phyloP scores from a whole-genome alignment of 1,140 invertebrate species.

The Drosophila willistoni region DNA sequence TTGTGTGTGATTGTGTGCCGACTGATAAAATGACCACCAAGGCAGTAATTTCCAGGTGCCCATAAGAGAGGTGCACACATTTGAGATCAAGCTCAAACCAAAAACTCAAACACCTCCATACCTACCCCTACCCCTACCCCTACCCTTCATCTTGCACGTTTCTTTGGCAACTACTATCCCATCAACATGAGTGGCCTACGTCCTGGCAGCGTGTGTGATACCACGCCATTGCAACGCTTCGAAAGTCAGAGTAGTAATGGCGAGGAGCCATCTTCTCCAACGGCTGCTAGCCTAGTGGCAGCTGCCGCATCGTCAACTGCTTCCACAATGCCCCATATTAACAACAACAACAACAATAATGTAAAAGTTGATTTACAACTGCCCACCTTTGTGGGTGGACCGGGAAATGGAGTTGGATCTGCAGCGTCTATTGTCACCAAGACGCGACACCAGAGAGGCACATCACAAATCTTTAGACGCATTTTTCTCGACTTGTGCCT shows the following conservation, averaged over 20 bases:
- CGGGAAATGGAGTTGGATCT: constrained; percentile 16
- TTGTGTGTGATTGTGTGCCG: constrained; percentile 48
- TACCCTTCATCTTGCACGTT: constrained; percentile 7
- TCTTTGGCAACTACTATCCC: neutral
- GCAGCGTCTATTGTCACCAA: constrained; percentile 21
- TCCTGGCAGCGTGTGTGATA: constrained; percentile 66
- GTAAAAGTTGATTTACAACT: constrained; percentile 73
- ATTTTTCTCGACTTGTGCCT: constrained; percentile 60
- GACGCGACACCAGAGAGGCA: constrained; percentile 27
- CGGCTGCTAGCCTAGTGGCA: constrained; percentile 59
- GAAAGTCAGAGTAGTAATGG: constrained; percentile 74
- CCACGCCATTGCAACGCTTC: constrained; percentile 72
- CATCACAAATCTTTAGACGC: constrained; percentile 56
- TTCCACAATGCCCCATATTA: constrained; percentile 34
- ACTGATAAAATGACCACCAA: constrained; percentile 67
- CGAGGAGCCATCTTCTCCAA: constrained; percentile 74
- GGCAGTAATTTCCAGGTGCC: constrained; percentile 50
- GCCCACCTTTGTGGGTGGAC: constrained; percentile 47
- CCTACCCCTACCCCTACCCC: neutral
- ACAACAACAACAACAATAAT: constrained; percentile 70
- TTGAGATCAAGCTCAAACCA: neutral
- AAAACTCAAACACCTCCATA: neutral
- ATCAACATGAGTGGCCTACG: constrained; percentile 67
- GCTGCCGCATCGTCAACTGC: constrained; percentile 17
- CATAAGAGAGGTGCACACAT: constrained; percentile 41